phyloP scores from a whole-genome alignment of 2,888 invertebrate species.

The Empis stercorea region DNA sequence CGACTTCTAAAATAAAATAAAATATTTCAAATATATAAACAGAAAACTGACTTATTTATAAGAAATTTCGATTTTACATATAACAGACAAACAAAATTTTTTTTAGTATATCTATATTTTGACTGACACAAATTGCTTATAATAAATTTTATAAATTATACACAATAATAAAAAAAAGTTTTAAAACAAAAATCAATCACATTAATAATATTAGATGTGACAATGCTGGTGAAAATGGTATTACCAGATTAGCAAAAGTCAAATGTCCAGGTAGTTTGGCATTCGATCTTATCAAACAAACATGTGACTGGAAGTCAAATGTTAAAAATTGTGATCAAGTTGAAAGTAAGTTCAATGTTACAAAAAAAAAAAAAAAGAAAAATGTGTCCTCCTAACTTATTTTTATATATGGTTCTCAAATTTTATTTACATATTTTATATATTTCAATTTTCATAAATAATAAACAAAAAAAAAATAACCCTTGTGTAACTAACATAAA shows the following conservation, averaged over 20 bases:
- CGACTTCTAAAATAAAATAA: no score
- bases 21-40: no score
- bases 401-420: not conserved
- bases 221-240: constrained; percentile 76
- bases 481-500: no score
- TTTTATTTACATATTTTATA: no score
- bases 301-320: constrained; percentile 93
- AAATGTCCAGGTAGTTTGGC: constrained; percentile 82
- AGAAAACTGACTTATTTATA: no score
- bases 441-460: no score
- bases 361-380: constrained; percentile 5
- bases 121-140: no score
- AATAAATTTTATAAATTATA: no score
- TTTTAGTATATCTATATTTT: no score
- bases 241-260: constrained; percentile 76
- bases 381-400: not conserved
- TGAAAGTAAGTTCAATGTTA: constrained; percentile 80
- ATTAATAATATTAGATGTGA: constrained; percentile 62
- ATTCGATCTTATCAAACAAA: constrained; percentile 88
- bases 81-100: no score
- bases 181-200: not conserved
- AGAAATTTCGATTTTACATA: no score
- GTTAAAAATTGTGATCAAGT: constrained; percentile 89
- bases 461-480: no score
- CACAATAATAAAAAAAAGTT: constrained; percentile 4